phyloP scores from a whole-genome alignment of 92 coral and sea anemone species.

The Parazoanthus swiftii region DNA sequence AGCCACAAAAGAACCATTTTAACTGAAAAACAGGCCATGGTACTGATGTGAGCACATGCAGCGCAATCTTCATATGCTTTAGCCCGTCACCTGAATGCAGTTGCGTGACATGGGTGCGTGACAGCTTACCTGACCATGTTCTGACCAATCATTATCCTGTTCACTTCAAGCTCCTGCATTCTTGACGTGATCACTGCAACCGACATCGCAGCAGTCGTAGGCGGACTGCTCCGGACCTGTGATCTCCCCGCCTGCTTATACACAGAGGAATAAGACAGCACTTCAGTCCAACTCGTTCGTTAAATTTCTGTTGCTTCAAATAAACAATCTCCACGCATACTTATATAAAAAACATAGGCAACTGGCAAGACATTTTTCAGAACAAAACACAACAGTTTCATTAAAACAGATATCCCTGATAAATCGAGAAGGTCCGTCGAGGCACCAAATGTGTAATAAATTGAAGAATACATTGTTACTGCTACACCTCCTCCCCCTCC shows the following conservation, averaged over 20 bases:
- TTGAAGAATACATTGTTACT: no score
- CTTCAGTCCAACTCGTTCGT: background rate
- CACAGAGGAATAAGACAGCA: background rate
- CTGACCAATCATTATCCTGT: conserved; percentile 91
- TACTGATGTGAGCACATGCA: background rate
- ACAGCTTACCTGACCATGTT: conserved; percentile 75
- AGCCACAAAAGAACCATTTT: no score
- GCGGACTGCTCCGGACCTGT: conserved; percentile 53
- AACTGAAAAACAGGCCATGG: no score
- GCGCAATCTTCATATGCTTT: background rate
- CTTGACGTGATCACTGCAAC: conserved; percentile 68
- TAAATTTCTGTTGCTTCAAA: no score
- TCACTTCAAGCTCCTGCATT: conserved; percentile 89
- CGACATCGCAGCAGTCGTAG: conserved; percentile 42
- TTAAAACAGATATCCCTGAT: no score
- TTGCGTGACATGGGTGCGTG: background rate
- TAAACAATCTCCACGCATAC: background rate
- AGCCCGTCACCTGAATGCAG: background rate
- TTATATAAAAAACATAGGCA: no score
- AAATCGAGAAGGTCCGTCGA: no score
- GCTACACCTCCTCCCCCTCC: no score
- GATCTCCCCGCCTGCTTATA: conserved; percentile 57
- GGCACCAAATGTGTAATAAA: no score
- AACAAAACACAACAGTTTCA: background rate
- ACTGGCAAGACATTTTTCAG: background rate